phyloP scores from a whole-genome alignment of 2,888 invertebrate genomes.

The Coelogynopora nodosa region DNA sequence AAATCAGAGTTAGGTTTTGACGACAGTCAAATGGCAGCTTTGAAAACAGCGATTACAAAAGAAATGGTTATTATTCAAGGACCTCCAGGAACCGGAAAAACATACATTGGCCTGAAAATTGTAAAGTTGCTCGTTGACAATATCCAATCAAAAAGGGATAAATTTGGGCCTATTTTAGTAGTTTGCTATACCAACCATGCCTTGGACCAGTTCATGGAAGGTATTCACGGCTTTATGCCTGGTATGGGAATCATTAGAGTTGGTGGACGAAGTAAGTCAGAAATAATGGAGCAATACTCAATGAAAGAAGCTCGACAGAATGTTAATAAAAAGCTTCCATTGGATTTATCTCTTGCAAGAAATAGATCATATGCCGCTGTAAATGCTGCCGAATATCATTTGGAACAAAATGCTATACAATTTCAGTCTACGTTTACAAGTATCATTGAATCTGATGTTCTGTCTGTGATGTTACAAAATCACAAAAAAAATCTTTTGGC shows the following conservation, averaged over 20 bases:
- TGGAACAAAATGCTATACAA: not conserved
- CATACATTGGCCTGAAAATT: slow-evolving; percentile 74
- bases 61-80: slow-evolving; percentile 55
- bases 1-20: slow-evolving; percentile 19
- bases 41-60: slow-evolving; percentile 35
- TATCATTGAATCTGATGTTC: no score
- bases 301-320: slow-evolving; percentile 34
- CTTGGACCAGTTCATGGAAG: slow-evolving; percentile 78
- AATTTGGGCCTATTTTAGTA: slow-evolving; percentile 68
- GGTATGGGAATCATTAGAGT: slow-evolving; percentile 50
- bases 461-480: not conserved
- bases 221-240: slow-evolving; percentile 46
- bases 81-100: slow-evolving; percentile 83
- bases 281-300: slow-evolving; percentile 40
- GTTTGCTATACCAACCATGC: slow-evolving; percentile 82
- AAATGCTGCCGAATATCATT: not conserved
- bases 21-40: not conserved
- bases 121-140: slow-evolving; percentile 63
- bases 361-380: no score
- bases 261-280: slow-evolving; percentile 53
- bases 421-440: no score
- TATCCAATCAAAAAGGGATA: slow-evolving; percentile 34
- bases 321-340: not conserved
- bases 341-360: no score
- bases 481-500: not conserved